Conservation (phyloP, 2,797 vertebrate genomes). For the Adelosebastes latens region DNA sequence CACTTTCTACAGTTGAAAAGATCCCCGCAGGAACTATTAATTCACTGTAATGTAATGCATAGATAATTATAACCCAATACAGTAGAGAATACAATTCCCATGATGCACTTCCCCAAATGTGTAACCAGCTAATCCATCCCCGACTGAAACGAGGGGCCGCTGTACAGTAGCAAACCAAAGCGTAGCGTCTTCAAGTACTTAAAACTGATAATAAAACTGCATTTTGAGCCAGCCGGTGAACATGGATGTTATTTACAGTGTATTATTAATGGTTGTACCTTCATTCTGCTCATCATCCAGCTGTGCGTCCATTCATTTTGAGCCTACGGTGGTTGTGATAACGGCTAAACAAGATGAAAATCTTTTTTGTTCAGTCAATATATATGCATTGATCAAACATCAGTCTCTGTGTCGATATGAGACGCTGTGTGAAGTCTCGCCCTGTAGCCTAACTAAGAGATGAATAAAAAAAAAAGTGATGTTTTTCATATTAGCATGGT, state of each 20-base stretch:
- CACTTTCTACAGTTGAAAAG: conserved; percentile 16
- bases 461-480: neutral
- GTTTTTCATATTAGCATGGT: neutral
- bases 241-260: conserved; percentile 2
- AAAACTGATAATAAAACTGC: neutral
- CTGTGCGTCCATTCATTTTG: neutral
- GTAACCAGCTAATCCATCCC: conserved; percentile 52
- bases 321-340: neutral
- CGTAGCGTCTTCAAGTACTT: conserved; percentile 16
- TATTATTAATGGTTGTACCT: neutral
- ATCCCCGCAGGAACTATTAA: conserved; percentile 54
- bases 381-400: conserved; percentile 23
- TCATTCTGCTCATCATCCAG: conserved; percentile 10
- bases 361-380: conserved; percentile 18
- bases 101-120: conserved; percentile 53
- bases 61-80: conserved; percentile 65
- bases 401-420: conserved; percentile 4
- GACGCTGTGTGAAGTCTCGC: neutral
- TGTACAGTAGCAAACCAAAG: conserved; percentile 62
- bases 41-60: conserved; percentile 65
- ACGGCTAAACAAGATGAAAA: neutral
- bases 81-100: conserved; percentile 60
- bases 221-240: neutral
- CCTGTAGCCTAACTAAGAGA: neutral
- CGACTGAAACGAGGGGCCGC: conserved; percentile 30